These are phyloP conservation scores for Tachuris rubrigastra DNA, from an alignment of 2,113 vertebrate species.

Conservation along the genomic window DNA sequence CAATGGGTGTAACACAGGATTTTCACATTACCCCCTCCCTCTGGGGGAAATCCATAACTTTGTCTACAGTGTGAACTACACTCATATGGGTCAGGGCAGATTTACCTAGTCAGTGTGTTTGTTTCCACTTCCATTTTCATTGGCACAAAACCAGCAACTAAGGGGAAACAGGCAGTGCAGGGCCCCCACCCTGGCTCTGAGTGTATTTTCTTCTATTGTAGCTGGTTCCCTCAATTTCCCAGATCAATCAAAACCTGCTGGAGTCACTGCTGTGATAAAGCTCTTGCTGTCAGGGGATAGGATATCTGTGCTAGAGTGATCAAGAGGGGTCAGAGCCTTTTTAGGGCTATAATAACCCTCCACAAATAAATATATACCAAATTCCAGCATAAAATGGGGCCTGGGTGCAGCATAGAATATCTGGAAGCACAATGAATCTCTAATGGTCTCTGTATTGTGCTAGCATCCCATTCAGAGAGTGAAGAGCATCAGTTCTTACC, in stretches of 20 bases:
- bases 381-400: background rate
- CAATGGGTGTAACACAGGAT: slow-evolving; percentile 69
- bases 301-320: slow-evolving; percentile 1
- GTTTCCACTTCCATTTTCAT: slow-evolving; percentile 74
- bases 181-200: slow-evolving; percentile 55
- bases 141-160: slow-evolving; percentile 68
- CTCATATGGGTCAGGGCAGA: slow-evolving; percentile 58
- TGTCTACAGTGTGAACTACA: slow-evolving; percentile 67
- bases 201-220: slow-evolving; percentile 66
- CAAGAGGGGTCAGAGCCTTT: background rate
- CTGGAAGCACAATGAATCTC: background rate
- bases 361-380: background rate
- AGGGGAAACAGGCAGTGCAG: slow-evolving; percentile 66
- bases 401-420: fast-evolving
- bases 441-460: background rate
- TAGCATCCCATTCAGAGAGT: background rate
- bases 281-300: background rate
- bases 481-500: background rate
- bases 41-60: slow-evolving; percentile 69
- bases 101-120: slow-evolving; percentile 62
- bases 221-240: slow-evolving; percentile 59
- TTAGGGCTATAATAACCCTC: background rate
- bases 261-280: slow-evolving; percentile 37
- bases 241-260: slow-evolving; percentile 44
- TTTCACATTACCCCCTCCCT: slow-evolving; percentile 63